These are phyloP conservation scores for Pteromalus puparum DNA, from an alignment of 1,140 invertebrate species.

Conservation along the genomic window DNA sequence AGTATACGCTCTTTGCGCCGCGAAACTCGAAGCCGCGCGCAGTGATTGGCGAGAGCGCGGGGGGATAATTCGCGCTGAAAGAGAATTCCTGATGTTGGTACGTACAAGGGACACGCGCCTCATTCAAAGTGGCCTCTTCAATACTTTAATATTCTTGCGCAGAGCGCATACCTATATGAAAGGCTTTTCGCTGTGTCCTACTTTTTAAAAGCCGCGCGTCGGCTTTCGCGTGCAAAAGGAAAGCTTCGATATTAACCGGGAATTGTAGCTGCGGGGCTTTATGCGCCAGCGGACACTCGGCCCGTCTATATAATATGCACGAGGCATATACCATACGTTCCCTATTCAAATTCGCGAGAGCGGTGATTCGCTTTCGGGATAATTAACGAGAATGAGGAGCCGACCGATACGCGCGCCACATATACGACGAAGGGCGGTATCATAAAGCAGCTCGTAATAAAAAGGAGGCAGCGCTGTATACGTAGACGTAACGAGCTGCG, in stretches of 20 bases:
- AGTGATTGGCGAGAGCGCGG: too few species aligned
- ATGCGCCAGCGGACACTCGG: too few species aligned
- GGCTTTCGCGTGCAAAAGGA: constrained; percentile 6
- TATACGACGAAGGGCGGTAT: background rate
- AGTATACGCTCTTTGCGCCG: too few species aligned
- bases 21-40: too few species aligned
- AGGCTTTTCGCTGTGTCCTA: constrained; percentile 10
- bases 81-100: background rate
- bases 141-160: constrained; percentile 32
- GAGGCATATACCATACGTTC: too few species aligned
- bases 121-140: background rate
- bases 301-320: too few species aligned
- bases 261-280: background rate
- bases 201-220: constrained; percentile 20
- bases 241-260: constrained; percentile 26
- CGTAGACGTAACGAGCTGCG: constrained; percentile 58
- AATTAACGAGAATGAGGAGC: background rate
- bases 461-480: background rate
- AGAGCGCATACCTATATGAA: background rate
- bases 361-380: background rate
- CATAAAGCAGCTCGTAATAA: constrained; percentile 8
- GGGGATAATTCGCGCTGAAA: background rate
- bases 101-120: background rate
- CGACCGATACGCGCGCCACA: background rate
- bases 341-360: too few species aligned